Evolutionary conservation across 53 echinoderm and acorn worm species (phyloP), one percentile per base, ranked within the genome.

Genomic region (Actinopyga echinites): DNA sequence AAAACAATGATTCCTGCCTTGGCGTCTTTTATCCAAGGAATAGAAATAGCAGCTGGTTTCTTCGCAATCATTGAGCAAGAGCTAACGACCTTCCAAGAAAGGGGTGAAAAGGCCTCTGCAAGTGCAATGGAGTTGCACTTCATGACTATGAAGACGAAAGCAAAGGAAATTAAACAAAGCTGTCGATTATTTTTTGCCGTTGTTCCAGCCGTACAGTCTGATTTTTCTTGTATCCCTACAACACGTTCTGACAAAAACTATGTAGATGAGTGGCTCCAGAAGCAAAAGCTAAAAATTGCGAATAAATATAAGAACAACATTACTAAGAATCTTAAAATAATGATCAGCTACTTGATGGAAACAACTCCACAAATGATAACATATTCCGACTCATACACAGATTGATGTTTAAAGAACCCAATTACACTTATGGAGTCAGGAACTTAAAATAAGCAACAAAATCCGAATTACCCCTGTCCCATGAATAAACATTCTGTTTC

Each of bases 181-280:
- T 82, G 82, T 43, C 33, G 21, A 21, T 24, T 9, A 4, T 82
- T 82, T 11, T 65, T 6, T 40, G 82, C 44, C 44, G 26, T 36
- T 37, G 35, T 82, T 43, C 65, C 82, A 8, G 82, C 20, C 13
- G 63, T 82, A 28, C 20, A 15, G 10, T 64, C 82, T 43, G 65
- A 82, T 52, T 30, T 82, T 17, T 17, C n/a, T 20, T 82, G 82
- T 42, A 20, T 82, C 10, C 65, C 43, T 23, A 4, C 4, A 17
- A 64, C 44, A 24, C 25, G 26, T n/a, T 35, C 19, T 42, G 82
- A 82, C 65, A 22, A 82, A 25, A 82, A 44, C 37, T 82, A 64
- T 40, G 81, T 80, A 17, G 81, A 80, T 45, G 40, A 45, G 30
- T 82, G 82, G 82, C 42, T 64, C 7, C 10, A 31, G 11, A 36